These are phyloP conservation scores for Poecile atricapillus DNA, from an alignment of 2,113 vertebrate genomes.

Conservation along the genomic window DNA sequence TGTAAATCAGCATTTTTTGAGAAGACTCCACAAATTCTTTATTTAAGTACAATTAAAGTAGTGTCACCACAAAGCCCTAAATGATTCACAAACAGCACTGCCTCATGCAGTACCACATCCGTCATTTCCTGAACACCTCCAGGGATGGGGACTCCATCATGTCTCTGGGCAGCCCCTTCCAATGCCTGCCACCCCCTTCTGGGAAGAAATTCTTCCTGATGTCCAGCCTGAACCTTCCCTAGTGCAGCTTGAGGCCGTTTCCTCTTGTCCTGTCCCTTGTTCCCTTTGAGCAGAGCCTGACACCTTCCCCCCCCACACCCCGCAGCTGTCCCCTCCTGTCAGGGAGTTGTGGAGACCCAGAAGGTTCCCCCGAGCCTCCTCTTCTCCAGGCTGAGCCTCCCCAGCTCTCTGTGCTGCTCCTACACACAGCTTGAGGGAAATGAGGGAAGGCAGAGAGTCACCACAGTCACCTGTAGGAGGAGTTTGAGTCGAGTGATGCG, in stretches of 20 bases:
- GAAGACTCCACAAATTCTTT: neutral
- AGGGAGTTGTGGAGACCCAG: neutral
- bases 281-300: rapidly evolving
- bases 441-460: slow-evolving; percentile 18
- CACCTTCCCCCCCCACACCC: too few relatives aligned
- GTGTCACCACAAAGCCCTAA: neutral
- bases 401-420: neutral
- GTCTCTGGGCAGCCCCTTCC: neutral
- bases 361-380: neutral
- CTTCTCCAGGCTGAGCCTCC: neutral
- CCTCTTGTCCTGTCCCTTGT: neutral
- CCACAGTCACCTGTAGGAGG: slow-evolving; percentile 85
- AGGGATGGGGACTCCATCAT: neutral
- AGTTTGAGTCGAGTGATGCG: slow-evolving; percentile 94
- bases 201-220: neutral
- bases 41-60: neutral
- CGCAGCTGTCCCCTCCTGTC: neutral
- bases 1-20: neutral
- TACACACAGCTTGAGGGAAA: neutral
- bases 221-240: neutral
- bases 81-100: neutral
- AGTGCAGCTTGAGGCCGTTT: neutral
- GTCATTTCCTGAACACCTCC: neutral
- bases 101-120: neutral
- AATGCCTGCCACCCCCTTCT: neutral